These are phyloP conservation scores for Phaedon cochleariae DNA, from an alignment of 2,888 invertebrate species.

Conservation along the genomic window DNA sequence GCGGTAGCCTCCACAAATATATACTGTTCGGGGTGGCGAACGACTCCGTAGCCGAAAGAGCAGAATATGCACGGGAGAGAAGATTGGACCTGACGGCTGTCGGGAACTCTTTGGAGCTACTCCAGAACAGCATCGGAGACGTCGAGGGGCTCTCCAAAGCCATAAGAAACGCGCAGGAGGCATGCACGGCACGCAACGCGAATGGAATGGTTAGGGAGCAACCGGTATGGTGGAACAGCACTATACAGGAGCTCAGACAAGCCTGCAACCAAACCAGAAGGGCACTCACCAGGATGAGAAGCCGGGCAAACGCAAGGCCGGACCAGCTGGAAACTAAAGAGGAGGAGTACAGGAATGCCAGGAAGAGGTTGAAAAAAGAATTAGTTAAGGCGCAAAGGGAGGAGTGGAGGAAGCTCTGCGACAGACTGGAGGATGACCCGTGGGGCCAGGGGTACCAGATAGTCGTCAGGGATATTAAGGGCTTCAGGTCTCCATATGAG, in stretches of 20 bases:
- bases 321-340: neutral
- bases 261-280: neutral
- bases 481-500: neutral
- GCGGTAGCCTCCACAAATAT: constrained; percentile 6
- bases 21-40: neutral
- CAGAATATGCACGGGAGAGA: neutral
- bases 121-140: neutral
- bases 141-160: neutral
- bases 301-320: neutral
- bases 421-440: neutral
- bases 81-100: neutral
- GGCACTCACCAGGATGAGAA: neutral
- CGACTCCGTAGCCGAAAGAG: neutral
- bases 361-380: neutral
- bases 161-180: neutral
- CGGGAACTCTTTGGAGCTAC: neutral
- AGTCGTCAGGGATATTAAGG: neutral
- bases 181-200: neutral
- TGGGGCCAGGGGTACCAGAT: constrained; percentile 1
- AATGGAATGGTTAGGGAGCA: neutral
- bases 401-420: neutral
- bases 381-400: neutral
- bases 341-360: neutral
- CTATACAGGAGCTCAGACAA: neutral
- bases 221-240: neutral